phyloP scores from a whole-genome alignment of 2,797 vertebrate genomes.

The Smutsia temminckii region DNA sequence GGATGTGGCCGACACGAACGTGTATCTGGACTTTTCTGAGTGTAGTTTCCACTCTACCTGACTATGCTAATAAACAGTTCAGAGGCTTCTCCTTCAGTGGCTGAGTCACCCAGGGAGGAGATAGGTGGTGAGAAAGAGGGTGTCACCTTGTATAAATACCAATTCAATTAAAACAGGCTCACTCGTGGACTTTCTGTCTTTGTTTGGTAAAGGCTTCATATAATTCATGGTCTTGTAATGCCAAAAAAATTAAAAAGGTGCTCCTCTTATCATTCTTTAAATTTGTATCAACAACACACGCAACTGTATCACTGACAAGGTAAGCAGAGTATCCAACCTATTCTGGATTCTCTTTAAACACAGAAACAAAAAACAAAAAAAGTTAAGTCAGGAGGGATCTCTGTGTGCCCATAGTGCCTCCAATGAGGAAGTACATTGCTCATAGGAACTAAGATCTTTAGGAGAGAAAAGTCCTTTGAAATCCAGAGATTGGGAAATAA shows the following conservation, averaged over 20 bases:
- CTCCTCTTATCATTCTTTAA: constrained; percentile 22
- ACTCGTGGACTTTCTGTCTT: constrained; percentile 54
- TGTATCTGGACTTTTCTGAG: constrained; percentile 60
- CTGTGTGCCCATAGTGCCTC: background rate
- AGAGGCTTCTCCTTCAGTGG: constrained; percentile 75
- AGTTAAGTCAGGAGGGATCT: background rate
- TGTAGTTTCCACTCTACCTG: constrained; percentile 69
- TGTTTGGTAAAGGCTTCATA: constrained; percentile 67
- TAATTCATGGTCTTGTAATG: constrained; percentile 57
- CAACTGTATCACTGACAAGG: background rate
- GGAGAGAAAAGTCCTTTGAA: constrained; percentile 29
- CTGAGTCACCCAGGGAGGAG: constrained; percentile 87
- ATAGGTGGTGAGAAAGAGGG: constrained; percentile 87
- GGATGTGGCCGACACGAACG: constrained; percentile 44
- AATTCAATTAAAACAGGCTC: constrained; percentile 81
- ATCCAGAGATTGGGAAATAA: background rate
- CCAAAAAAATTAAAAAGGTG: background rate
- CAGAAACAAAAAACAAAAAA: background rate
- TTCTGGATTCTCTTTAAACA: constrained; percentile 54
- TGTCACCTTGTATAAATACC: constrained; percentile 86
- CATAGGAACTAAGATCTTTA: background rate
- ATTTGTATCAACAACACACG: constrained; percentile 45
- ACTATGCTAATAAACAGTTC: constrained; percentile 75
- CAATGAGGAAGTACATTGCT: background rate
- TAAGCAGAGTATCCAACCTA: background rate